A percentile compares a stretch with the other conserved stretches of the same genome.
Conservation (phyloP, 2,888 invertebrate species). For the Mesochorus sp. region DNA sequence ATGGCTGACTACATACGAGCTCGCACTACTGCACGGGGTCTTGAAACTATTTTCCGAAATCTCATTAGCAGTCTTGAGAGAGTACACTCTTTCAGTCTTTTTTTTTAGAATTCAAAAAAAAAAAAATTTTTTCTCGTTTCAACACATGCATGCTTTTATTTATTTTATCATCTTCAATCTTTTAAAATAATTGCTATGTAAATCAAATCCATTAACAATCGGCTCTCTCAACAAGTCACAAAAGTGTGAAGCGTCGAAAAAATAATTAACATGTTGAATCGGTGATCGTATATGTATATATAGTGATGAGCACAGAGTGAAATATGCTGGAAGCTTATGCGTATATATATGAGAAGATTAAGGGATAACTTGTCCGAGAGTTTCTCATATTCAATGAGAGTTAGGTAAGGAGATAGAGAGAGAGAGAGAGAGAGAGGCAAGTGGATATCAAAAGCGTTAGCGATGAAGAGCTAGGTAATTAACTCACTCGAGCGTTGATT, state of each 20-base stretch:
- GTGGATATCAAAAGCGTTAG: background rate
- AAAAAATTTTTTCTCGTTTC: background rate
- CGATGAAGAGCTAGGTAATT: conserved; percentile 62
- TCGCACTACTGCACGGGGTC: background rate
- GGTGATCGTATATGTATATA: background rate
- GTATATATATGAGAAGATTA: background rate
- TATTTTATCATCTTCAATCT: background rate
- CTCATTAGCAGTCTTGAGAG: conserved; percentile 2
- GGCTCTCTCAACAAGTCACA: conserved; percentile 29
- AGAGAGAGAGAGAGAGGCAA: background rate
- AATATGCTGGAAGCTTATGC: too few species aligned
- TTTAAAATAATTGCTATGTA: conserved; percentile 7
- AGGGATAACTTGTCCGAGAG: conserved; percentile 3
- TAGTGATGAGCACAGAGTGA: background rate
- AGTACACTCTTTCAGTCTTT: background rate
- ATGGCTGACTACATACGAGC: background rate
- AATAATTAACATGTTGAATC: conserved; percentile 32
- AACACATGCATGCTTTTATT: background rate
- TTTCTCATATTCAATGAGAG: conserved; percentile 1
- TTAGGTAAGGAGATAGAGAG: background rate
- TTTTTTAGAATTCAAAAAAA: background rate
- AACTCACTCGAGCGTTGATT: conserved; percentile 99
- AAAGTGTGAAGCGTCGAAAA: conserved; percentile 8
- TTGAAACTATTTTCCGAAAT: background rate
- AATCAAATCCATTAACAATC: conserved; percentile 33